Evolutionary conservation across 2,888 invertebrate genomes (phyloP), one percentile per base, ranked within the genome.

Genomic region (Coelopa pilipes): DNA sequence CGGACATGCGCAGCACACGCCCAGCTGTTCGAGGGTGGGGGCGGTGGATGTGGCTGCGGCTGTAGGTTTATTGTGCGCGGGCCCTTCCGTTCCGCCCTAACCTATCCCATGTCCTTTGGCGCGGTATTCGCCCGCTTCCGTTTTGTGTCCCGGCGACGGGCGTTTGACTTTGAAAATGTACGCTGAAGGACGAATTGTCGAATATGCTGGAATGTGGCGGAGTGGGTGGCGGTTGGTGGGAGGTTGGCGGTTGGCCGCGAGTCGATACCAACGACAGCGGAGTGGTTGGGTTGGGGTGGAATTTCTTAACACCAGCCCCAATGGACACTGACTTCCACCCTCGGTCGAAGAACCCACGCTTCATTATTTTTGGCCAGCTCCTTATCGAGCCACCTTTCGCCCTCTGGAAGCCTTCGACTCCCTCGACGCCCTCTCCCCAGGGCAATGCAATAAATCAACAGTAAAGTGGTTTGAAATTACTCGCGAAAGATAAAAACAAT

Each of bases 1-100:
- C 50, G 73, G 76, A 79, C 83, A 82, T 82, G 83, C 83, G 82
- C 77, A 68, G 62, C 76, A 3, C 34, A 34, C 34, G 34, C 34
- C 34, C 34, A 34, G 34, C 34, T 34, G 34, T 34, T 34, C 15
- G 12, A 19, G 68, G 21, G 21, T 10, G 65, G 17, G 34, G 55
- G 65, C 13, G 72, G 21, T 15, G 59, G 50, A 9, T 13, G 53
- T 4, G 19, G 53, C n/a, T n/a, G 34, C 34, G 34, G 34, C n/a
- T n/a, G n/a, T n/a, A n/a, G n/a, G n/a, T n/a, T n/a, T n/a, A n/a
- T 34, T 34, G 34, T 34, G 34, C 34, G 34, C 34, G 34, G 34
- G 59, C 5, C 59, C 13, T 59, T 17, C 66, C 66, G 12, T 59
- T 17, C 66, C 66, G 12, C 21, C 15, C 34, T 34, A 34, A 34